A percentile compares a stretch with the other conserved stretches of the same genome.
Conservation (phyloP, 1,140 invertebrate genomes). For the Portunus trituberculatus region DNA sequence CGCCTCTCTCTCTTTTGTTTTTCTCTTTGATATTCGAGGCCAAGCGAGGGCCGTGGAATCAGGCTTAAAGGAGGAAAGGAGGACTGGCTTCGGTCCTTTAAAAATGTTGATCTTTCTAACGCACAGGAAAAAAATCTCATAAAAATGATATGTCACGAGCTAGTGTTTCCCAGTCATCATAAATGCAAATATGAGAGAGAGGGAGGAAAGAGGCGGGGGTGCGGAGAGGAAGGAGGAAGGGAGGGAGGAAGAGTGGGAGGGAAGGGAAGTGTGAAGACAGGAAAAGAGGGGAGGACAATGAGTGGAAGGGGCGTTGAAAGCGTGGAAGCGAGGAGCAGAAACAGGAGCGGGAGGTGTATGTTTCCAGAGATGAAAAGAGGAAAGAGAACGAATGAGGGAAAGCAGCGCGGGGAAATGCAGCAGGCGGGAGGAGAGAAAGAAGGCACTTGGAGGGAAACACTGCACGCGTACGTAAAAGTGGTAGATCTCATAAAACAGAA, state of each 20-base stretch:
- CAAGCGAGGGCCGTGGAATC: background rate
- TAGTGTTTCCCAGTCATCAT: constrained; percentile 68
- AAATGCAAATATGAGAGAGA: constrained; percentile 70
- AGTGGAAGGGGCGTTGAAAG: background rate
- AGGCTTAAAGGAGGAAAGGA: background rate
- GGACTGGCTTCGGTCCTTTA: background rate
- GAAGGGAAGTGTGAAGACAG: constrained; percentile 15
- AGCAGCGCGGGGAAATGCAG: background rate
- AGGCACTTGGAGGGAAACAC: background rate
- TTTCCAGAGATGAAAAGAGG: constrained; percentile 26
- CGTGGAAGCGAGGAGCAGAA: background rate
- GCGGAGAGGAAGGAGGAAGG: constrained; percentile 4
- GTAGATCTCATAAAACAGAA: too few species aligned
- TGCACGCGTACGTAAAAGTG: too few species aligned
- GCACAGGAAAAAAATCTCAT: constrained; percentile 47
- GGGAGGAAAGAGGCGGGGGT: constrained; percentile 9
- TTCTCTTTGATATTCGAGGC: background rate
- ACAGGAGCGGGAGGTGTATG: constrained; percentile 24
- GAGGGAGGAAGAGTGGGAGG: constrained; percentile 1
- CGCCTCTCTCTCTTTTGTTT: background rate
- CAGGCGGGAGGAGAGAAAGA: background rate
- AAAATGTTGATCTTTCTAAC: constrained; percentile 42
- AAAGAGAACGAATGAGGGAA: constrained; percentile 15
- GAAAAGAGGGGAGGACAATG: background rate
- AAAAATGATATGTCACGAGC: constrained; percentile 67